phyloP scores from a whole-genome alignment of 2,113 vertebrate genomes.

The Atractosteus spatula region DNA sequence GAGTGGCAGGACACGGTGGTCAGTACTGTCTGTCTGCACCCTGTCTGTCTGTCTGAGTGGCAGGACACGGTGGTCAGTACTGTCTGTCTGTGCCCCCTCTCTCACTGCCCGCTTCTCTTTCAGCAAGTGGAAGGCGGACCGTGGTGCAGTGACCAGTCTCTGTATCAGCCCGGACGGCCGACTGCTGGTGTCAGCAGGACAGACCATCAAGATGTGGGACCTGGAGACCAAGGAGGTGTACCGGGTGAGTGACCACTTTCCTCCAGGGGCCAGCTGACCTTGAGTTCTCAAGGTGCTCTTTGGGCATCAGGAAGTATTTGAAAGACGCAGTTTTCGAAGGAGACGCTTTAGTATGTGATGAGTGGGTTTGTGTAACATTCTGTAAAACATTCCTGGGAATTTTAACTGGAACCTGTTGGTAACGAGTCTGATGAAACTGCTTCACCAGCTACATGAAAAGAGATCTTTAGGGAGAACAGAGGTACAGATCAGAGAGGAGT shows the following conservation, averaged over 20 bases:
- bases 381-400: too few species aligned
- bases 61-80: too few species aligned
- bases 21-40: constrained; percentile 13
- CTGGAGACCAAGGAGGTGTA: constrained; percentile 96
- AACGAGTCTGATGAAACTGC: too few species aligned
- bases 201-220: constrained; percentile 95
- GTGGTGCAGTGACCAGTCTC: constrained; percentile 80
- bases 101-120: constrained; percentile 6
- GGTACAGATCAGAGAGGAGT: too few species aligned
- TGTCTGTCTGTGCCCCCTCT: neutral
- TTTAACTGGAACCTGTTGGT: too few species aligned
- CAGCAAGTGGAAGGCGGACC: constrained; percentile 98
- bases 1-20: constrained; percentile 87
- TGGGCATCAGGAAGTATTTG: too few species aligned
- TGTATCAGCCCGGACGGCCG: constrained; percentile 93
- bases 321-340: too few species aligned
- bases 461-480: too few species aligned
- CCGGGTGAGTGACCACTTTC: constrained; percentile 72
- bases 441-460: too few species aligned
- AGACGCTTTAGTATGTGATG: too few species aligned
- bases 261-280: neutral
- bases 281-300: neutral
- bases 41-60: neutral
- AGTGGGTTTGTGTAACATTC: too few species aligned
- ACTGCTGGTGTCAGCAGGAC: constrained; percentile 90